Evolutionary conservation across 2,113 vertebrate species (phyloP).

Genomic region (Monarcha castaneiventris): DNA sequence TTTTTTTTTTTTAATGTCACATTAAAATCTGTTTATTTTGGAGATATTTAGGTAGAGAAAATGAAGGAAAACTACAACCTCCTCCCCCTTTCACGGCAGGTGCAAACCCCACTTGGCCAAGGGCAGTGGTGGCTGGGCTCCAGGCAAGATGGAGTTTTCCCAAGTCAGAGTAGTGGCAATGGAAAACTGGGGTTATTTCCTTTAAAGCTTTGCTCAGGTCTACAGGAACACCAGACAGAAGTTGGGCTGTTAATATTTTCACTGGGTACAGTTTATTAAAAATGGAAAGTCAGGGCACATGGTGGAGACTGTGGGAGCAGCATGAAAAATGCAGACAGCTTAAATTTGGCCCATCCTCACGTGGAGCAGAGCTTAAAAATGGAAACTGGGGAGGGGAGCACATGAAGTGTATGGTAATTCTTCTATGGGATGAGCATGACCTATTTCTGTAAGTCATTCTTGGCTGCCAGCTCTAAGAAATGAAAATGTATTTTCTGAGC

Average conservation of each 20-base stretch:
- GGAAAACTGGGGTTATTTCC: neutral
- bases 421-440: conserved; percentile 30
- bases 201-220: neutral
- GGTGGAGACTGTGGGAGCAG: neutral
- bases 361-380: conserved; percentile 38
- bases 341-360: conserved; percentile 33
- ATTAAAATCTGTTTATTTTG: neutral
- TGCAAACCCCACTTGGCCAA: neutral
- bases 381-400: neutral
- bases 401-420: conserved; percentile 13
- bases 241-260: neutral
- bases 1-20: neutral
- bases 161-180: neutral
- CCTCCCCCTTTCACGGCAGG: neutral
- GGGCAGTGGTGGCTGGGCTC: neutral
- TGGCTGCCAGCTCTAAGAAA: neutral
- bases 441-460: conserved; percentile 53
- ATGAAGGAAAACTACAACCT: neutral
- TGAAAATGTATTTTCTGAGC: conserved; percentile 17
- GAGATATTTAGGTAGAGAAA: neutral
- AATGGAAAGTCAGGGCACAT: neutral
- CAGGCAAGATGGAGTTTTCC: neutral
- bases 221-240: neutral
- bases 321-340: neutral
- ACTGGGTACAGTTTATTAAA: neutral